These are phyloP conservation scores for Campylorhamphus procurvoides DNA, from an alignment of 2,113 vertebrate species.

Conservation along the genomic window DNA sequence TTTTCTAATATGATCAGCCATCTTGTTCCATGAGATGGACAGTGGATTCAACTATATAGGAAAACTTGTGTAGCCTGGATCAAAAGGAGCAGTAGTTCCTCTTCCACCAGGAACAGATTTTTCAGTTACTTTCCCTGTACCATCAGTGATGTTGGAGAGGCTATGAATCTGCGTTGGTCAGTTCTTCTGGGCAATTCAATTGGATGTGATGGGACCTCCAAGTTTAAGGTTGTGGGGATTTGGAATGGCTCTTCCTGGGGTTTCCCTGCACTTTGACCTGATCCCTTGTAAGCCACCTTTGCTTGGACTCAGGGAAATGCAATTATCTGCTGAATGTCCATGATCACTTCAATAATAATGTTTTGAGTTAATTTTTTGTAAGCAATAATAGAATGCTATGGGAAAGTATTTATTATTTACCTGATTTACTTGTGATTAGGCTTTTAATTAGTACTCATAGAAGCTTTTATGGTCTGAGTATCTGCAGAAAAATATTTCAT, in stretches of 20 bases:
- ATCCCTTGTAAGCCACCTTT: not conserved
- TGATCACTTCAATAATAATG: no score
- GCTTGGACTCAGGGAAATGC: not conserved
- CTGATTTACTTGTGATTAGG: not conserved
- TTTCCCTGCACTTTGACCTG: not conserved
- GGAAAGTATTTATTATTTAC: not conserved
- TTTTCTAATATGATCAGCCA: not conserved
- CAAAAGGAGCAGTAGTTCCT: fast-evolving
- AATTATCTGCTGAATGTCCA: not conserved
- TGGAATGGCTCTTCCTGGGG: not conserved
- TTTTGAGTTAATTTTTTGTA: not conserved
- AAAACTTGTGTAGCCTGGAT: not conserved
- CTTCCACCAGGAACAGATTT: not conserved
- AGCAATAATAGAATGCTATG: not conserved
- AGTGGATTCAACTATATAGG: not conserved
- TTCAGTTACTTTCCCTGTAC: not conserved
- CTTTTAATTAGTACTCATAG: not conserved
- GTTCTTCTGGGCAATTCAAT: not conserved
- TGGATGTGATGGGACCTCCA: not conserved
- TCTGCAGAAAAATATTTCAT: fast-evolving
- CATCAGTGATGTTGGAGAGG: not conserved
- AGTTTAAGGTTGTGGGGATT: not conserved
- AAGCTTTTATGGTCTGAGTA: not conserved
- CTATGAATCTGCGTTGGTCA: no score
- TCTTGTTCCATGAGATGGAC: not conserved